phyloP scores from a whole-genome alignment of 2,113 vertebrate genomes.

The Xiphophorus hellerii region DNA sequence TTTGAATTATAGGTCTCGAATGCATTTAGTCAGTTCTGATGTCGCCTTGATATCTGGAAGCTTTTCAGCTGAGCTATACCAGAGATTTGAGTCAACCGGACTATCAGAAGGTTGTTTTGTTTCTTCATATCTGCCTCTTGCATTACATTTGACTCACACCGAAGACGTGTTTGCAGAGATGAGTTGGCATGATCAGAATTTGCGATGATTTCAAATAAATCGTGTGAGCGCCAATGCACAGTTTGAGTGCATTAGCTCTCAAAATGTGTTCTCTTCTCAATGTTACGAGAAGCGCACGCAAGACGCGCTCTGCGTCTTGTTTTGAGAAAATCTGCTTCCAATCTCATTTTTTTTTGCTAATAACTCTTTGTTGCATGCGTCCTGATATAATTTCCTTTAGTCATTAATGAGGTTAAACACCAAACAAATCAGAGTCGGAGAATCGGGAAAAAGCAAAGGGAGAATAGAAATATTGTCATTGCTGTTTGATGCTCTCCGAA shows the following conservation, averaged over 20 bases:
- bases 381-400: slow-evolving; percentile 75
- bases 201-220: slow-evolving; percentile 39
- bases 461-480: slow-evolving; percentile 39
- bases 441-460: slow-evolving; percentile 16
- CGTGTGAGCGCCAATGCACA: too few relatives aligned
- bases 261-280: slow-evolving; percentile 13
- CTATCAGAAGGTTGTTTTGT: neutral
- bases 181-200: slow-evolving; percentile 41
- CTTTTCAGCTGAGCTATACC: slow-evolving; percentile 1
- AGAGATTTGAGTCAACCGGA: slow-evolving; percentile 44
- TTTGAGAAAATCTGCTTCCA: slow-evolving; percentile 61
- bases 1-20: slow-evolving; percentile 29
- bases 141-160: slow-evolving; percentile 14
- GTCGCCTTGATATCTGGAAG: slow-evolving; percentile 28
- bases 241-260: neutral
- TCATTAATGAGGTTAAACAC: slow-evolving; percentile 73
- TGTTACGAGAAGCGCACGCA: slow-evolving; percentile 6
- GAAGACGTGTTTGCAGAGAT: slow-evolving; percentile 6
- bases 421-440: slow-evolving; percentile 64
- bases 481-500: slow-evolving; percentile 59
- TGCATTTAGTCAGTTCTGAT: slow-evolving; percentile 14
- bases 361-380: slow-evolving; percentile 69
- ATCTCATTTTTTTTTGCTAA: slow-evolving; percentile 65
- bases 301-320: slow-evolving; percentile 39
- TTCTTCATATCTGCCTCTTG: slow-evolving; percentile 1